Evolutionary conservation across 2,113 vertebrate species (phyloP), one percentile per base, ranked within the genome.

Genomic region (Urocitellus parryii): DNA sequence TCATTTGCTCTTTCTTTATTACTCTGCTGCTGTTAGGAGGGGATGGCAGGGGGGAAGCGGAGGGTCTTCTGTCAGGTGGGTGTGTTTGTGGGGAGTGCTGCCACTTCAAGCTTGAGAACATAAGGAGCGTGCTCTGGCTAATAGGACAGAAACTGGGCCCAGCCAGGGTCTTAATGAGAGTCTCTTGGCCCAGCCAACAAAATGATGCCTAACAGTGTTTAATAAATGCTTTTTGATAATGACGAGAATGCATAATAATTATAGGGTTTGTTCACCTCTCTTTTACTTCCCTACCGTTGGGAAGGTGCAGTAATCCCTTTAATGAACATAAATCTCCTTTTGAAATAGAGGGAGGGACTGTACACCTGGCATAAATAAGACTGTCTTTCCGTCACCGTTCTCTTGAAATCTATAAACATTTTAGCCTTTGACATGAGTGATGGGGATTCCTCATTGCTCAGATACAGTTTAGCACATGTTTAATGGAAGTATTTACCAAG

Each of bases 181-280:
- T 73, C 96, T 37, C 78, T 90, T 58, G 63, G 67, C 92, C 83
- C 86, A 87, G 96, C 88, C 93, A 79, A 87, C 74, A 83, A 73
- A 94, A 92, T 65, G 56, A 65, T 73, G 86, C 91, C 88, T 70
- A 51, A 74, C 58, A 37, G 42, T 45, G 83, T 81, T 93, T 96
- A 92, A 88, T 85, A 95, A 67, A 81, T 86, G 93, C 88, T 97
- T 70, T 96, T 73, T 95, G 95, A 89, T 94, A 79, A 91, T 73
- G 83, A 73, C 27, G 92, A 96, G 88, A 95, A 93, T 82, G 77
- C 20, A 53, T 67, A 83, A 45, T 98, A 97, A 98, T 96, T 97
- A 94, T 2, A 97, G 97, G 94, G 93, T 95, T 87, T 63, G 48
- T 70, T 91, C 95, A 80, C 91, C 70, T 89, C 70, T 89, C 29